Base-by-base conservation (phyloP, 2,888 invertebrate genomes). In the Temnothorax unifasciatus region DNA sequence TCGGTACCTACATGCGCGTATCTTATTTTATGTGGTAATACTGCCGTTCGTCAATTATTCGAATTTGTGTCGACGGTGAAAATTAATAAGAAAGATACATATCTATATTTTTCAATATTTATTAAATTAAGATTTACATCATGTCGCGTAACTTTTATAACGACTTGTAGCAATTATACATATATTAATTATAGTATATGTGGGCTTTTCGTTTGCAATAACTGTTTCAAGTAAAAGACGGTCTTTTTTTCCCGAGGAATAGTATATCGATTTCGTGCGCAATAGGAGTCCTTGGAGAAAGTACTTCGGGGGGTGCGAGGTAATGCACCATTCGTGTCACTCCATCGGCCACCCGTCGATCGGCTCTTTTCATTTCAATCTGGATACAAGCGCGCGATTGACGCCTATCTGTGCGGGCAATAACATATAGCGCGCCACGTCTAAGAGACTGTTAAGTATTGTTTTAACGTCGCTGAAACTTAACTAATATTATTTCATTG, bases 301-400 rank as follows among this genome's bases (percentile, higher is more conserved):
- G 74, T 82, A 85, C 76, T 89, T 91, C 89, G 86, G 85, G 85
- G 83, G 74, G 90, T 85, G 88, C 85, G 85, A 88, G 89, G 91
- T 93, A 93, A 93, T 92, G 92, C 91, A 91, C 89, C 90, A 90
- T 86, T 87, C 91, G 86, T 92, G 92, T 93, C 87, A 90, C 86
- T 86, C 90, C 87, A 90, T 92, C 90, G 91, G 85, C 92, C 92
- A 91, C 92, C 92, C 86, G 86, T 86, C 85, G 92, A 86, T 88
- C 84, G 86, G 59, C 83, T 76, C 76, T 88, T 86, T 86, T 86
- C 85, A 79, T 52, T 83, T 83, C 77, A 64, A 54, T 82, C 71
- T 69, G 34, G 57, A 66, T 54, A 73, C 82, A 79, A 75, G 82
- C 50, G 41, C 25, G 44, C 57, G 47, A 81, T 73, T 59, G 79